Base-by-base conservation (phyloP, 1,140 invertebrate genomes). In the Achatina immaculata region DNA sequence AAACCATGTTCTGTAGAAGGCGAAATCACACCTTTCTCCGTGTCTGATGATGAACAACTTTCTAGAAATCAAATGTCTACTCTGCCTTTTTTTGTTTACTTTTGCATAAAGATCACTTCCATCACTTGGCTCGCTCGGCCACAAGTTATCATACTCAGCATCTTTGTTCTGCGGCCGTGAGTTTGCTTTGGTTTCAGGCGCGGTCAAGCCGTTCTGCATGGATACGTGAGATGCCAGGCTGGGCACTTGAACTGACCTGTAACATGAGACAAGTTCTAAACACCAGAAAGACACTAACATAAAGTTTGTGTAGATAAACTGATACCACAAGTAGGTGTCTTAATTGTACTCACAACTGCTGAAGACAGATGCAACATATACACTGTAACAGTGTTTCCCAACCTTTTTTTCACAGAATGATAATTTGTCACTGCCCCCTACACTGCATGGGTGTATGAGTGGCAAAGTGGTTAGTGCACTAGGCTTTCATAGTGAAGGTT, bases 21-120 rank as follows among this genome's bases (percentile, higher is more conserved):
- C 96, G 86, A 98, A 97, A 91, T 98, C 96, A 2, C 97, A 94
- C 51, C 97, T 92, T 91, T 98, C 96, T 16, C 95, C 96, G 90
- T 97, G 96, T 1, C 97, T 92, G 91, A 96, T 94, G 34, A 97
- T 94, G 87, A 95, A 95, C 31, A 96, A 91, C 85, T 94, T 80
- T 21, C 68, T 42, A 19, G 78, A 68, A 4, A 55, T 31, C 45
- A 45, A 34, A 19, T 3, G 19, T 1, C 2, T 38, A 6, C 62
- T 58, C 31, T 36, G 36, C 36, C 28, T 45, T 21, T 76, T 14
- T 40, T 68, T 80, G 4, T 72, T 78, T 48, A 88, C 86, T 81
- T 85, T 83, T 16, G 85, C 84, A 83, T 86, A 88, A 36, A 83
- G 34, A n/a, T 84, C 81, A 11, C 82, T 81, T n/a, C 24, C 65